A percentile compares a stretch with the other conserved stretches of the same genome.
Evolutionary conservation across 2,113 vertebrate species (phyloP).

Genomic region (Psittacula cyanocephala): DNA sequence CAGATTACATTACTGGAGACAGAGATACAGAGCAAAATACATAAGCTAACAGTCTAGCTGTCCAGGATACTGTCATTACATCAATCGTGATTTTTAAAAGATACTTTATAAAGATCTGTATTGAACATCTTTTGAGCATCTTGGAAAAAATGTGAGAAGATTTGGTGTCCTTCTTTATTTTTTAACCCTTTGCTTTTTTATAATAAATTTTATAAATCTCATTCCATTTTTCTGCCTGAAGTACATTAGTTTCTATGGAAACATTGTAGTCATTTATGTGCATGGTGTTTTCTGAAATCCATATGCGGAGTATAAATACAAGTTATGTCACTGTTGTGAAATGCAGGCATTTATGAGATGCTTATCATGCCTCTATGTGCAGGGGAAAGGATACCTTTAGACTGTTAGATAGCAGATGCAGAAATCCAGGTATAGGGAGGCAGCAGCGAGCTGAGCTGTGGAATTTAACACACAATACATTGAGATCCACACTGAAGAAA

Average conservation of each 20-base stretch:
- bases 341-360: slow-evolving; percentile 2
- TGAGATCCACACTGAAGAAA: background rate
- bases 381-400: background rate
- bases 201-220: slow-evolving; percentile 11
- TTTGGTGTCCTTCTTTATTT: background rate
- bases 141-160: background rate
- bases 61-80: background rate
- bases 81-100: background rate
- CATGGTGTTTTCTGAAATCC: slow-evolving; percentile 31
- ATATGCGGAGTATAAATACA: slow-evolving; percentile 18
- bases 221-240: slow-evolving; percentile 30
- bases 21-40: background rate
- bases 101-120: background rate
- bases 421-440: background rate
- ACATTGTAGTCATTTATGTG: slow-evolving; percentile 32
- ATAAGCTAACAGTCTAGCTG: background rate
- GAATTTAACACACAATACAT: background rate
- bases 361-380: background rate
- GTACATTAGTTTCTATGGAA: slow-evolving; percentile 60
- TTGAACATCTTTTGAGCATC: background rate
- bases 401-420: background rate
- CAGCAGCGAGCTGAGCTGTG: background rate
- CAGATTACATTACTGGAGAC: background rate
- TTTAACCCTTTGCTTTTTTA: background rate
- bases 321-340: slow-evolving; percentile 31